Base-by-base conservation (phyloP, 2,888 invertebrate species). In the Cataglyphis rosenhaueri region DNA sequence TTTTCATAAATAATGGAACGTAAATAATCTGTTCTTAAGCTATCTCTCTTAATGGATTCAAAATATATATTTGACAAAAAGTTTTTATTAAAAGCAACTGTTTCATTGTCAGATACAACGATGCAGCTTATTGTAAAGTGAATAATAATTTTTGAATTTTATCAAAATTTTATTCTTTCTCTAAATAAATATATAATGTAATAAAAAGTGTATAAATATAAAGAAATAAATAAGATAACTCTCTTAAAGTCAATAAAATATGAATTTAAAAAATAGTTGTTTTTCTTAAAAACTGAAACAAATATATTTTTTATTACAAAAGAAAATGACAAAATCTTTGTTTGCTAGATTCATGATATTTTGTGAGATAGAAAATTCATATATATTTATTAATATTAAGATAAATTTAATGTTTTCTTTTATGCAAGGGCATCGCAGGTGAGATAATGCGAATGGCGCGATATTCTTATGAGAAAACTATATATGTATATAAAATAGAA, bases 391-490 rank as follows among this genome's bases (percentile, higher is more conserved):
- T 6, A 41, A 66, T 1, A 18, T 12, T 41, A 6, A 41, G 32
- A 55, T 15, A 41, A 66, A 44, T 76, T 57, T 41, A 41, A 76
- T 57, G 9, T 9, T 25, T 44, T 78, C 59, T 15, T 59, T 3
- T 35, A 3, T 15, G 62, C 3, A 62, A 70, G 25, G 10, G 21
- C 25, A 61, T 2, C 1, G 87, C 82, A 79, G 74, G 55, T 38
- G 84, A 59, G 81, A 75, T 83, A 65, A 83, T 55, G 25, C 59
- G 74, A 82, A 61, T 73, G 81, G 64, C 64, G 81, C 83, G 76
- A 86, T 78, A 85, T 83, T 82, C 82, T 89, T 85, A 85, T 86
- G 89, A 90, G 89, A 84, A 89, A 88, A 85, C 87, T 85, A 88
- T 89, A 86, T 85, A 82, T 25, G 25, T 25, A 25, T 25, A 25